Base-by-base conservation (phyloP, 92 coral and sea anemone genomes). In the Phenganax stokvisi region DNA sequence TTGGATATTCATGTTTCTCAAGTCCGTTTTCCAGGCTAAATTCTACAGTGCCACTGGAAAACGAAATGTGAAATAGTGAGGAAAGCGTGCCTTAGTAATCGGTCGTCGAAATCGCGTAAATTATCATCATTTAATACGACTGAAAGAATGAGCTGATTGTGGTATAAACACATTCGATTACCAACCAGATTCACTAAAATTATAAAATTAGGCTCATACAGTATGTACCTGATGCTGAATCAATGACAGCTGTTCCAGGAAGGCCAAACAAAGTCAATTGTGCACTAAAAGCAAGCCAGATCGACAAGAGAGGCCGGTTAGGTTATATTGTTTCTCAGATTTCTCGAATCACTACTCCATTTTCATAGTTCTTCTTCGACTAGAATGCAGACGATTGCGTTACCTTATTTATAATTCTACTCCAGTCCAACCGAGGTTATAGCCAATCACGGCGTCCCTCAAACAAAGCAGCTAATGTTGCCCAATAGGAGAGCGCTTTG, bases 21-120 rank as follows among this genome's bases (percentile, higher is more conserved):
- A 63, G 97, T 96, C 99, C 99, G 89, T 96, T 53, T 55, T 88
- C 99, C 99, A 97, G 96, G 92, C 99, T 90, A 93, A 30, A 92
- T 87, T 96, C 99, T 90, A 86, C 99, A 96, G 99, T 88, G 89
- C 91, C 99, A 96, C 99, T 96, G 72, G 12, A 86, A 57, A 28
- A 76, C 0, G 47, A 68, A 68, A 68, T 8, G 9, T 37, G 54
- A 51, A 9, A 13, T 68, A 17, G 8, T 68, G 15, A 37, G 55
- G 1, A 13, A 30, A 68, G 10, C 10, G 0, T 66, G 10, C 72
- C 72, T 30, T 66, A 9, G 31, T 1, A 13, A 68, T 68, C 54
- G 1, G 16, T 20, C 16, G 37, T n/a, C 12, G 29, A 68, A 28
- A 68, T 68, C 54, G 54, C 13, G 3, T 6, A 68, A 11, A 68